Evolutionary conservation across 2,113 vertebrate species (phyloP).

Genomic region (Malaclemys terrapin): DNA sequence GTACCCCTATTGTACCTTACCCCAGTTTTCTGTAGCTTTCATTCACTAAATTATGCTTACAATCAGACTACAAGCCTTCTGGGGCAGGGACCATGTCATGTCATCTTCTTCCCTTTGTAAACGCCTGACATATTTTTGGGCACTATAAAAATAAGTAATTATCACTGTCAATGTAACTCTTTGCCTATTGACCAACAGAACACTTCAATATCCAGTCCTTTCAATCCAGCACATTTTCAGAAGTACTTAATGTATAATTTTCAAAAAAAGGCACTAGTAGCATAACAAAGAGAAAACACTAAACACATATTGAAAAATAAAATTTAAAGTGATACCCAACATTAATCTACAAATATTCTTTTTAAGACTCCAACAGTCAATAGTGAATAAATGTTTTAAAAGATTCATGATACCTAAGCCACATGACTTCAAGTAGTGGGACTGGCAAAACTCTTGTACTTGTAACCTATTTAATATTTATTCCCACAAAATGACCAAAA

Average conservation of each 20-base stretch:
- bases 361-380: not conserved
- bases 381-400: not conserved
- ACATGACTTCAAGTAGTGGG: not conserved
- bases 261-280: not conserved
- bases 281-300: not conserved
- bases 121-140: not conserved
- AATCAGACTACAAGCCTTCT: not conserved
- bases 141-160: not conserved
- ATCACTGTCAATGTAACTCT: not conserved
- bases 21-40: not conserved
- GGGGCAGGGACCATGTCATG: not conserved
- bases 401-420: not conserved
- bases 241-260: not conserved
- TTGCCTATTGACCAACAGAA: not conserved
- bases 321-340: not conserved
- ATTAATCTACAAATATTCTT: not conserved
- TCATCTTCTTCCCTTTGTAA: not conserved
- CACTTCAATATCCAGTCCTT: not conserved
- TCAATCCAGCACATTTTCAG: not conserved
- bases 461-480: not conserved
- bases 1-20: not conserved
- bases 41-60: not conserved
- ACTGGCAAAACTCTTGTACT: not conserved
- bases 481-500: not conserved
- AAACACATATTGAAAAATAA: not conserved